These are phyloP conservation scores for Atrichornis clamosus DNA, from an alignment of 2,113 vertebrate genomes.

Conservation along the genomic window DNA sequence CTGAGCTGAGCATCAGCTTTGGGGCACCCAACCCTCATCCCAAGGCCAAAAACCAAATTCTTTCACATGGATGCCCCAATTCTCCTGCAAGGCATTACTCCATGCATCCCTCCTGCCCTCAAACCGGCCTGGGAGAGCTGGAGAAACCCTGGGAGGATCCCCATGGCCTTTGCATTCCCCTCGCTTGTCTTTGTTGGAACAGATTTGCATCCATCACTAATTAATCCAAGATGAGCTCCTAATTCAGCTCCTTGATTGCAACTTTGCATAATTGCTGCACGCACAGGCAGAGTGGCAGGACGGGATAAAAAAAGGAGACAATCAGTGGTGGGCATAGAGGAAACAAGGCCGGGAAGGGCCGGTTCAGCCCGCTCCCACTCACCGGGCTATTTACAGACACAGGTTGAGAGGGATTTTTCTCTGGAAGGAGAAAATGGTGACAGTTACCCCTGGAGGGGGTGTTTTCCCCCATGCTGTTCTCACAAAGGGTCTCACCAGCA, in stretches of 20 bases:
- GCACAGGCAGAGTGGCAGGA: neutral
- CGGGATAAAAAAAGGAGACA: neutral
- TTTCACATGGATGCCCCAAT: accelerated
- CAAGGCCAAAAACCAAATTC: neutral
- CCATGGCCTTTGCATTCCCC: neutral
- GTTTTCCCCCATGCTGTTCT: accelerated
- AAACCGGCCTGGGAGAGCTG: neutral
- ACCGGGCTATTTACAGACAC: neutral
- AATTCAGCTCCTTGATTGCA: slow-evolving; percentile 67
- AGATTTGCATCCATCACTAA: slow-evolving; percentile 58
- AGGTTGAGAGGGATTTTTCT: neutral
- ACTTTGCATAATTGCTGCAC: slow-evolving; percentile 55
- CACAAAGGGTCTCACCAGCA: neutral
- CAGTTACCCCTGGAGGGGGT: too few species aligned
- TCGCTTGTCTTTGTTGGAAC: neutral
- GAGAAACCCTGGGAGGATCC: neutral
- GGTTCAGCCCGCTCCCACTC: neutral
- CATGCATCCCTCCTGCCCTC: neutral
- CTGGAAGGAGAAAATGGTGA: neutral
- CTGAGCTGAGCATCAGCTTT: neutral
- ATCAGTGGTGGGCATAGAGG: neutral
- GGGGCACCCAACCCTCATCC: neutral
- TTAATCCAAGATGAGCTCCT: slow-evolving; percentile 60
- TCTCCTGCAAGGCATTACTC: neutral
- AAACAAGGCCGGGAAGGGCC: neutral